These are phyloP conservation scores for Drosophila carrolli DNA, from an alignment of 1,140 invertebrate genomes.

Conservation along the genomic window DNA sequence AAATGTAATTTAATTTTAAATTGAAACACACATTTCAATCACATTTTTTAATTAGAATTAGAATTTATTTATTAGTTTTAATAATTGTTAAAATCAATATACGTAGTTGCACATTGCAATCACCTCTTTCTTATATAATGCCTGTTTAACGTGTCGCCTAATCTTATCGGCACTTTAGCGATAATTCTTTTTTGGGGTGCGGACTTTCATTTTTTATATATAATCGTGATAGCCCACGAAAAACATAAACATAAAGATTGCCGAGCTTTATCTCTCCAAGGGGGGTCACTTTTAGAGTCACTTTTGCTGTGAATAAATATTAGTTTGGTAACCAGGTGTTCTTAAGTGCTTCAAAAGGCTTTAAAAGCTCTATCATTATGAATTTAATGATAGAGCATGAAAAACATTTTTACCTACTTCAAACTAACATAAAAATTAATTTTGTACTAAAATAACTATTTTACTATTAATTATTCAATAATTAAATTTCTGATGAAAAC, in stretches of 20 bases:
- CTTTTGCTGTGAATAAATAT: slow-evolving; percentile 5
- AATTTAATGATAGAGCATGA: background rate
- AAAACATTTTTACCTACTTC: too few relatives aligned
- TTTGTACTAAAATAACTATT: too few relatives aligned
- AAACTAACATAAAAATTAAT: too few relatives aligned
- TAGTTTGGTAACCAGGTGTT: background rate
- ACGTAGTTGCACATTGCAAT: slow-evolving; percentile 17
- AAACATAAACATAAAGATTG: slow-evolving; percentile 67
- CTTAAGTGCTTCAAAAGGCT: background rate
- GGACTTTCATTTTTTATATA: slow-evolving; percentile 32
- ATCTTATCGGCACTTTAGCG: slow-evolving; percentile 35
- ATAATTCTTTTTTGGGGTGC: slow-evolving; percentile 27
- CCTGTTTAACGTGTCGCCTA: slow-evolving; percentile 20
- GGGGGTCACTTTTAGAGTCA: slow-evolving; percentile 30
- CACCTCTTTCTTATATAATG: slow-evolving; percentile 12
- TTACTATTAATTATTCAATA: too few relatives aligned
- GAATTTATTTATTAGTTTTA: too few relatives aligned
- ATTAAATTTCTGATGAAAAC: too few relatives aligned
- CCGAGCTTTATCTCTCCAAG: slow-evolving; percentile 18
- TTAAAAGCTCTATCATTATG: background rate
- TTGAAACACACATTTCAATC: too few relatives aligned
- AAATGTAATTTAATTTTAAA: too few relatives aligned
- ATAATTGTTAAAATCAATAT: too few relatives aligned
- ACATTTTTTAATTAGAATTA: too few relatives aligned
- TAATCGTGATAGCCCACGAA: slow-evolving; percentile 18